Conservation (phyloP, 2,797 vertebrate genomes). For the Lithobates sylvaticus region DNA sequence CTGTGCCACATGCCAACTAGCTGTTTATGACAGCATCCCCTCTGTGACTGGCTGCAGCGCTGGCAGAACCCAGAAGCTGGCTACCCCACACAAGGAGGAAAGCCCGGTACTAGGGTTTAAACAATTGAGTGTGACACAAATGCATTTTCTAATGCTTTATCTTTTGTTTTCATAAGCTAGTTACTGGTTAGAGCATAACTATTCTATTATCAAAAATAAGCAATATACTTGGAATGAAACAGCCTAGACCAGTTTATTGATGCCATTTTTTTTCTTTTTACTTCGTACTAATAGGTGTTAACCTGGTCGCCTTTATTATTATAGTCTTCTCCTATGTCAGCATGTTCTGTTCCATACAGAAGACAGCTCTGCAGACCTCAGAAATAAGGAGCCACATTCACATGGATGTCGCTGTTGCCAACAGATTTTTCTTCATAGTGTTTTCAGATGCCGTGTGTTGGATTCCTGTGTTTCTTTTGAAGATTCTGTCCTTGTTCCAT, state of each 20-base stretch:
- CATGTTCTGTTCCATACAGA: slow-evolving; percentile 85
- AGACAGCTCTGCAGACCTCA: slow-evolving; percentile 78
- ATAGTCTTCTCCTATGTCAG: slow-evolving; percentile 78
- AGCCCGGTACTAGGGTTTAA: too few relatives aligned
- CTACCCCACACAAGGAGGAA: too few relatives aligned
- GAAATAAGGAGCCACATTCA: slow-evolving; percentile 77
- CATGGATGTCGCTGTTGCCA: slow-evolving; percentile 79
- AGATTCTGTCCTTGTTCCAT: slow-evolving; percentile 80
- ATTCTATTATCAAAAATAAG: neutral
- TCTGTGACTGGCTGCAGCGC: too few relatives aligned
- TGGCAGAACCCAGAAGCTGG: too few relatives aligned
- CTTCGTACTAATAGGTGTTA: slow-evolving; percentile 74
- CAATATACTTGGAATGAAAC: neutral
- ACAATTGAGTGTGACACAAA: too few relatives aligned
- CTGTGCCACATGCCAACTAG: too few relatives aligned
- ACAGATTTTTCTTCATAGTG: slow-evolving; percentile 85
- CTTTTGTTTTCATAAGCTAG: too few relatives aligned
- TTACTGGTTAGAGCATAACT: too few relatives aligned
- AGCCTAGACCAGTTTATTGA: neutral
- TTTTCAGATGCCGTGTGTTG: slow-evolving; percentile 94
- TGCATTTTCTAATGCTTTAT: too few relatives aligned
- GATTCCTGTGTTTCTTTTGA: slow-evolving; percentile 84
- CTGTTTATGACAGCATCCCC: too few relatives aligned
- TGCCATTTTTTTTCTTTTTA: neutral
- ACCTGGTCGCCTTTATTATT: slow-evolving; percentile 81